Conservation (phyloP, 1,140 invertebrate species). For the Cherax quadricarinatus region DNA sequence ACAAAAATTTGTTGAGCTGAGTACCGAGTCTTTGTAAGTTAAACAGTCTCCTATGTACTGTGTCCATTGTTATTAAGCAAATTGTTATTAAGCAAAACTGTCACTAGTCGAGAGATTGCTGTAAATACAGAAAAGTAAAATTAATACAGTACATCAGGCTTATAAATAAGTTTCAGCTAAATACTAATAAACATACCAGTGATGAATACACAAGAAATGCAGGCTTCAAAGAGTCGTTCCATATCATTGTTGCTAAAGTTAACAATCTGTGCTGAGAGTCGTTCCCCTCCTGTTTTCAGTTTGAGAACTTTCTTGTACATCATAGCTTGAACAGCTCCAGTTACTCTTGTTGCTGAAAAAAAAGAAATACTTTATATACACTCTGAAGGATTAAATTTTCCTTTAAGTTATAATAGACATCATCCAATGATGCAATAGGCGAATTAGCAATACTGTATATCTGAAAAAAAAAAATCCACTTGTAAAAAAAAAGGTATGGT, state of each 20-base stretch:
- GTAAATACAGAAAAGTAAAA: too few relatives aligned
- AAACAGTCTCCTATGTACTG: too few relatives aligned
- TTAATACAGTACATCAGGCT: not conserved
- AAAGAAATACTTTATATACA: not conserved
- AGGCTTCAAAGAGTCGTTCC: slow-evolving; percentile 72
- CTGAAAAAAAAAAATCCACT: too few relatives aligned
- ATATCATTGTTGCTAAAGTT: slow-evolving; percentile 72
- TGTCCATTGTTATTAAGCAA: too few relatives aligned
- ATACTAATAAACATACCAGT: slow-evolving; percentile 46
- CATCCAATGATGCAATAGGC: too few relatives aligned
- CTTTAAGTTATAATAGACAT: not conserved
- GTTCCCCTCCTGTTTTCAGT: slow-evolving; percentile 68
- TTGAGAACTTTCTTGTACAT: slow-evolving; percentile 68
- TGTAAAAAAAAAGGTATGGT: too few relatives aligned
- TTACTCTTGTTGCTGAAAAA: slow-evolving; percentile 62
- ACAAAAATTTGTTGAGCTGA: too few relatives aligned
- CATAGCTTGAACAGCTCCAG: slow-evolving; percentile 66
- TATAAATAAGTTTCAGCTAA: not conserved
- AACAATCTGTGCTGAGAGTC: slow-evolving; percentile 68
- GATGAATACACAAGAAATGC: slow-evolving; percentile 66
- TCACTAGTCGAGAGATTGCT: too few relatives aligned
- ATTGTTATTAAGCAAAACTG: too few relatives aligned
- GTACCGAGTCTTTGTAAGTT: too few relatives aligned
- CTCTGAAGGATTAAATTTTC: not conserved
- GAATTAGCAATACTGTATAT: too few relatives aligned